Percentiles rank a stretch among this genome's conserved stretches.
phyloP scores from a whole-genome alignment of 2,113 vertebrate species.

The Melozone crissalis region DNA sequence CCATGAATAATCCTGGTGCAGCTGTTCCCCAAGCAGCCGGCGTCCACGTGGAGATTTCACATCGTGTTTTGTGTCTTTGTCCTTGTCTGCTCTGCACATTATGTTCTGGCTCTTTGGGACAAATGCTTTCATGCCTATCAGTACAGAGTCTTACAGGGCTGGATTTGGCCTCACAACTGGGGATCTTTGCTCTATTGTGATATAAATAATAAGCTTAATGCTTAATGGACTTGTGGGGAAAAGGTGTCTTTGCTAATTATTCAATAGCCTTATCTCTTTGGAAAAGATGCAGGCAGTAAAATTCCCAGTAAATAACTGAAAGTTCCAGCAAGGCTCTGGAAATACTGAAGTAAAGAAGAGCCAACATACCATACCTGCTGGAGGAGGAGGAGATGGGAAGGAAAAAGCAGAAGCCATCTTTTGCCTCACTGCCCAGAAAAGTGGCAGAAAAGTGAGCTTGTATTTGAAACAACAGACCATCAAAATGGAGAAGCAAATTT shows the following conservation, averaged over 20 bases:
- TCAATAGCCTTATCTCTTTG: neutral
- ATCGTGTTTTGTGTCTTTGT: neutral
- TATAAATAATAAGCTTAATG: constrained; percentile 39
- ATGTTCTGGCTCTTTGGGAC: constrained; percentile 31
- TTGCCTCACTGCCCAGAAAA: neutral
- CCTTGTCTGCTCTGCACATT: constrained; percentile 28
- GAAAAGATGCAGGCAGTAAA: neutral
- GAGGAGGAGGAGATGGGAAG: neutral
- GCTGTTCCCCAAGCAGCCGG: constrained; percentile 17
- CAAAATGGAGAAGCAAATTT: neutral
- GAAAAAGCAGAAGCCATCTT: neutral
- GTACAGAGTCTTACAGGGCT: neutral
- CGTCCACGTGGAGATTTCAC: neutral
- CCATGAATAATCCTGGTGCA: constrained; percentile 4
- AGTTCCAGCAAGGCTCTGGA: neutral
- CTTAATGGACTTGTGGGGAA: constrained; percentile 16
- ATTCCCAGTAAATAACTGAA: neutral
- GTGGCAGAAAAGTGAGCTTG: neutral
- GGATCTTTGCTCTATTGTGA: constrained; percentile 5
- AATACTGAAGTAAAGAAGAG: neutral
- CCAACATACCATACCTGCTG: neutral
- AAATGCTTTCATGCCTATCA: constrained; percentile 34
- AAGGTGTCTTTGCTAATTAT: constrained; percentile 24
- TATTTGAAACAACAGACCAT: neutral
- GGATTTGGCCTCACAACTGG: neutral